Percentiles rank a stretch among this genome's conserved stretches.
Evolutionary conservation across 2,888 invertebrate species (phyloP).

Genomic region (Andrena bicolor): DNA sequence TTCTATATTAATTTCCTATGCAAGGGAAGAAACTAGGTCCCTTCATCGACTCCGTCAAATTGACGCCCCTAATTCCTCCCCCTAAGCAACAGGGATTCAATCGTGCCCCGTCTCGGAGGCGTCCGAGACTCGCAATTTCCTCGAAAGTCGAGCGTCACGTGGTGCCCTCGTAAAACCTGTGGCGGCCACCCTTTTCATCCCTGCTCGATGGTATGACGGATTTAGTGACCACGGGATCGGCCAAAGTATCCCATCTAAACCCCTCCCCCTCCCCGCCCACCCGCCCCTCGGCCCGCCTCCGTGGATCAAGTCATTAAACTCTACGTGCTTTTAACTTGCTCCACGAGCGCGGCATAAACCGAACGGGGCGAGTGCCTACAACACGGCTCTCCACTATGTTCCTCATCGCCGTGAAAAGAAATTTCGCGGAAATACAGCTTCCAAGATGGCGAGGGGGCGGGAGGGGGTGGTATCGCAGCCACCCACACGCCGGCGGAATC

Average conservation of each 20-base stretch:
- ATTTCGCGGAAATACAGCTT: constrained; percentile 43
- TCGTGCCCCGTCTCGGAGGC: constrained; percentile 12
- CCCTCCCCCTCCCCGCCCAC: not conserved
- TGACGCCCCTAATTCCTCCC: constrained; percentile 9
- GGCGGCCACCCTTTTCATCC: constrained; percentile 18
- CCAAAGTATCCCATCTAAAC: constrained; percentile 39
- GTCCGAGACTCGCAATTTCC: constrained; percentile 31
- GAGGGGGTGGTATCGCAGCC: not conserved
- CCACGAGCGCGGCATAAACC: constrained; percentile 3
- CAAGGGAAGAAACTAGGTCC: not conserved
- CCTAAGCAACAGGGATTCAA: constrained; percentile 36
- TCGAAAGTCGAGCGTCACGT: constrained; percentile 7
- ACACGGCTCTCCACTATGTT: constrained; percentile 58
- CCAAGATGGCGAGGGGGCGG: not conserved
- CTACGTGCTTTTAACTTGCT: constrained; percentile 41
- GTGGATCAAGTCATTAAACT: constrained; percentile 59
- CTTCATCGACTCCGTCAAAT: not conserved
- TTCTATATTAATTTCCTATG: no score
- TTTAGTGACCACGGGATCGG: constrained; percentile 52
- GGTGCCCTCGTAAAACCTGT: constrained; percentile 37
- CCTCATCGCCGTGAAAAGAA: constrained; percentile 31
- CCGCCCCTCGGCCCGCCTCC: not conserved
- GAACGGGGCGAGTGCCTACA: constrained; percentile 8
- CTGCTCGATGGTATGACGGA: constrained; percentile 38
- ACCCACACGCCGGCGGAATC: constrained; percentile 12